Evolutionary conservation across 30 jellyfish, hydroid and myxozoan species (phyloP).

Genomic region (Haliclystus octoradiatus): DNA sequence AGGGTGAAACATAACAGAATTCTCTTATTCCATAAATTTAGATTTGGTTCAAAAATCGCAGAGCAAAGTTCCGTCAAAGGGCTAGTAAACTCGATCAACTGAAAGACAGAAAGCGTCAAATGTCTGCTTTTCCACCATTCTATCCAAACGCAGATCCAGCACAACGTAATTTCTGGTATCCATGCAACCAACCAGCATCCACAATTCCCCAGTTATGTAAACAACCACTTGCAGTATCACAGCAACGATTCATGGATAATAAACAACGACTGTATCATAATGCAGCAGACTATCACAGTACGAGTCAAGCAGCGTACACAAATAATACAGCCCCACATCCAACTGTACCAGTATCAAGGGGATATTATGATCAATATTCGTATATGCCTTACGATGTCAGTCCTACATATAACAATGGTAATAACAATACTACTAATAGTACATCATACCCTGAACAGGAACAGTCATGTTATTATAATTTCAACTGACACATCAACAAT

Average conservation of each 20-base stretch:
- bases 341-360: background rate
- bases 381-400: no score
- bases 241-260: background rate
- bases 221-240: background rate
- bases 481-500: no score
- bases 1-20: no score
- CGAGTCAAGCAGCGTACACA: background rate
- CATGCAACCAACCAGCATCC: background rate
- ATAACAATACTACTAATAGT: no score
- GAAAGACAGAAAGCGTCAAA: conserved; percentile 35
- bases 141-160: background rate
- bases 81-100: conserved; percentile 47
- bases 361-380: background rate
- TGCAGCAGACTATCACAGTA: background rate
- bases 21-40: no score
- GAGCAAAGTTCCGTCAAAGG: conserved; percentile 89
- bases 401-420: no score
- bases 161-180: background rate
- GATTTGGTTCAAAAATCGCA: conserved; percentile 96
- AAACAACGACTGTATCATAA: background rate
- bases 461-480: no score
- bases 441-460: no score
- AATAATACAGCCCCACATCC: background rate
- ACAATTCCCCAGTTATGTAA: background rate
- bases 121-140: background rate